Base-by-base conservation (phyloP, 2,888 invertebrate species). In the Rotaria macrura region DNA sequence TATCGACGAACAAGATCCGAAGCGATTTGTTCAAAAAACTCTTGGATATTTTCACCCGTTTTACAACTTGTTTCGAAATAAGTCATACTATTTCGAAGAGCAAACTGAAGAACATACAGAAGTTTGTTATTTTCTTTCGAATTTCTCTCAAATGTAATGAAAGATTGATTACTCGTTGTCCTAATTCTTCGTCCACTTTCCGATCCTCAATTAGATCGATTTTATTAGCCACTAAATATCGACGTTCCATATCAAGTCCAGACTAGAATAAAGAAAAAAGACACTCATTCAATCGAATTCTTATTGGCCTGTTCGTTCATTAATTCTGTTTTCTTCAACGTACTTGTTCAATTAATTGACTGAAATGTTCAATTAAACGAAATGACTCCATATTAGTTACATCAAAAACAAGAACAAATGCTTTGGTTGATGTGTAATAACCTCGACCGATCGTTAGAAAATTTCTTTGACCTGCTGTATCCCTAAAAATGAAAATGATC, bases 181-280 rank as follows among this genome's bases (percentile, higher is more conserved):
- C 79, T 23, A 43, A 12, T 43, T 79, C 79, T 79, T 79, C 79
- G 17, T 79, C 79, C 9, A 79, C 79, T n/a, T 43, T 10, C 12
- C 79, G 79, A n/a, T 79, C 79, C 43, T 40, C 79, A 7, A 43
- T 43, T 43, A 79, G 43, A 79, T 79, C 79, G 20, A 79, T 43
- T 79, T 79, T 79, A 43, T 79, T 79, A 5, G 79, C 79, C 4
- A 79, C n/a, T 43, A 79, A 43, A 79, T 79, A 79, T 43, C 79
- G 79, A 43, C 43, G 79, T 79, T 79, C 79, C 12, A 79, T 12
- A 79, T 79, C 79, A 43, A 79, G 43, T 79, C 79, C 79, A 25
- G 43, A 7, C 79, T 79, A 43, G 20, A 43, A 49, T 49, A 9
- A 52, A 2, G 10, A 23, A 52, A 20, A 52, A 3, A 6, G 20